Evolutionary conservation across 2,797 vertebrate species (phyloP), one percentile per base, ranked within the genome.

Genomic region (Sebastes cheni): DNA sequence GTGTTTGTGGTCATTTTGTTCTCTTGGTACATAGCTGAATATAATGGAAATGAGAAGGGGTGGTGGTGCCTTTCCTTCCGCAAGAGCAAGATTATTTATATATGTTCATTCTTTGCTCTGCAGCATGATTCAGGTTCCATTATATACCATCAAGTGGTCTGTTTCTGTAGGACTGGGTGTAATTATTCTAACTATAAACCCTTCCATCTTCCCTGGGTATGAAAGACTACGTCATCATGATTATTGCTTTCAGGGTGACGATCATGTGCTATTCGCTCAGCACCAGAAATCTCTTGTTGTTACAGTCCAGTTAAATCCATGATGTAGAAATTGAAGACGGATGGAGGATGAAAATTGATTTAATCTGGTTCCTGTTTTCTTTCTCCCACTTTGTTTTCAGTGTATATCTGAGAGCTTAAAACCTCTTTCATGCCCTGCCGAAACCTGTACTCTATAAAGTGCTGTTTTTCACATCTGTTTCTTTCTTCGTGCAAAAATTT

Each of bases 341-440:
- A 90, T 94, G 93, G 87, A 86, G 87, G 87, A 90, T 79, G 91
- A 94, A 93, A 95, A 95, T 88, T 81, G 86, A 93, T 93, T 90
- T 89, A 93, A 94, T 95, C 91, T 94, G 93, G 86, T 90, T 92
- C 91, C 88, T 93, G 89, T 94, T 94, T 94, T 93, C 82, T 59
- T 88, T 92, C 79, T 88, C 83, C 84, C 84, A 88, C 82, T 90
- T 88, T 94, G 87, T 93, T 95, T 95, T 94, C 85, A 88, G 55
- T 88, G 62, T 89, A 89, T 92, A 91, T 94, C 88, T 89, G 76
- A 90, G 91, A 85, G 85, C 86, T 92, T 92, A 85, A 91, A 93
- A 85, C 69, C 52, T 61, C 90, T 93, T 94, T 93, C 89, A 93
- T 95, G 91, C 75, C 80, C 83, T 81, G 88, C 88, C 75, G 72